Percentiles rank a stretch among this genome's conserved stretches.
Evolutionary conservation across 2,888 invertebrate genomes (phyloP).

Genomic region (Prenolepis imparis): DNA sequence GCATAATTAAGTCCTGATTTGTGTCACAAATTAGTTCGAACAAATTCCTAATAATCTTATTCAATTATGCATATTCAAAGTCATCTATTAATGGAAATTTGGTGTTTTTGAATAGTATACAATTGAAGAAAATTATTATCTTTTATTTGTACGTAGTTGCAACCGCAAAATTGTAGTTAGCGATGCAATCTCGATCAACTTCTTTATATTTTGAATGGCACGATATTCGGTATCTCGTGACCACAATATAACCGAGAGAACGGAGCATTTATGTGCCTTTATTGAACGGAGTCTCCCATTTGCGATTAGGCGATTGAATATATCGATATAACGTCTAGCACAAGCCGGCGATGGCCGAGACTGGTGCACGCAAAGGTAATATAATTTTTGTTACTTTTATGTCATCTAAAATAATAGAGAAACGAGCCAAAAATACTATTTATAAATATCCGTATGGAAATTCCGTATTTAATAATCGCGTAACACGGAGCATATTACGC

Average conservation of each 20-base stretch:
- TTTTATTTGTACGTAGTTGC: background rate
- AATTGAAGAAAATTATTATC: background rate
- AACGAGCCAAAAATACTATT: slow-evolving; percentile 3
- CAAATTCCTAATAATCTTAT: background rate
- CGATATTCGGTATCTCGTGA: slow-evolving; percentile 32
- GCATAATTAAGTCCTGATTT: slow-evolving; percentile 52
- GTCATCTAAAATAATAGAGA: slow-evolving; percentile 14
- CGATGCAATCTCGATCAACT: slow-evolving; percentile 1
- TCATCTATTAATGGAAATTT: background rate
- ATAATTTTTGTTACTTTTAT: background rate
- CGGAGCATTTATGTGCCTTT: background rate
- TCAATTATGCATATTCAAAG: background rate
- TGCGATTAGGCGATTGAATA: slow-evolving; percentile 16
- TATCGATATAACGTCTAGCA: background rate
- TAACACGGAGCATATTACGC: background rate
- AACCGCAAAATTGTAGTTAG: background rate
- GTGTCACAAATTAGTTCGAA: slow-evolving; percentile 6
- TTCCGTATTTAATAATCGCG: background rate
- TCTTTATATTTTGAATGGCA: background rate
- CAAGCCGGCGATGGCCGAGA: slow-evolving; percentile 34
- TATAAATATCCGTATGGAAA: background rate
- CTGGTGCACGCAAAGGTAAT: slow-evolving; percentile 31
- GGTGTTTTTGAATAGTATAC: background rate
- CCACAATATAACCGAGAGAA: slow-evolving; percentile 12
- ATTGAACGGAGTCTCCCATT: background rate